Evolutionary conservation across 2,888 invertebrate genomes (phyloP).

Genomic region (Mamestra brassicae): DNA sequence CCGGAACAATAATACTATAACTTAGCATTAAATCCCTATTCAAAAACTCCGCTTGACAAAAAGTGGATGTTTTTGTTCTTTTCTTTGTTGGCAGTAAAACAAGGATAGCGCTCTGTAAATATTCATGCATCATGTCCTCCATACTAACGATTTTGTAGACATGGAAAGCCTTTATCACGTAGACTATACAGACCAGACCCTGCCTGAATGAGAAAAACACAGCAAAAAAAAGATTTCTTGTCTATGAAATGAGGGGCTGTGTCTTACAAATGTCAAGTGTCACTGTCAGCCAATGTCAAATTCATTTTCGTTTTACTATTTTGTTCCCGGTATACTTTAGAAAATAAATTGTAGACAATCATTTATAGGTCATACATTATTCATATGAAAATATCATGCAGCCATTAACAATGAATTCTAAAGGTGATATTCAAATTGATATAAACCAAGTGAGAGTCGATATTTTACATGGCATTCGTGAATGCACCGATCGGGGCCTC

Average conservation of each 20-base stretch:
- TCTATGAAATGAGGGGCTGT: background rate
- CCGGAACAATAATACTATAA: constrained; percentile 4
- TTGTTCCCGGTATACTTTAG: constrained; percentile 26
- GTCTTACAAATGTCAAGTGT: background rate
- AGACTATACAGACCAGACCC: too few relatives aligned
- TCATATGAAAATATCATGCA: constrained; percentile 71
- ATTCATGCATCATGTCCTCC: constrained; percentile 1
- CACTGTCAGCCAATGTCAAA: constrained; percentile 19
- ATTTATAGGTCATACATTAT: constrained; percentile 8
- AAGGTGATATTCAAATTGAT: constrained; percentile 85
- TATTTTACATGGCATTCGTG: constrained; percentile 86
- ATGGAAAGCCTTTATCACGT: constrained; percentile 13
- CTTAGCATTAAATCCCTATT: background rate
- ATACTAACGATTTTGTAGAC: background rate
- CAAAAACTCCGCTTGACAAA: constrained; percentile 15
- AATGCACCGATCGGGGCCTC: constrained; percentile 95
- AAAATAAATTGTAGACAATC: constrained; percentile 14
- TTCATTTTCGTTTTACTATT: constrained; percentile 27
- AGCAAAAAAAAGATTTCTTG: background rate
- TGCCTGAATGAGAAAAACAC: background rate
- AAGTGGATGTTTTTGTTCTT: background rate
- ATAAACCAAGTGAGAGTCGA: constrained; percentile 85
- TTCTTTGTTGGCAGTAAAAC: constrained; percentile 19
- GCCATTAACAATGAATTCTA: constrained; percentile 78
- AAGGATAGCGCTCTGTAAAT: constrained; percentile 22